Percentiles rank a stretch among this genome's conserved stretches.
Evolutionary conservation across 53 echinoderm and acorn worm genomes (phyloP).

Genomic region (Arbacia lixula): DNA sequence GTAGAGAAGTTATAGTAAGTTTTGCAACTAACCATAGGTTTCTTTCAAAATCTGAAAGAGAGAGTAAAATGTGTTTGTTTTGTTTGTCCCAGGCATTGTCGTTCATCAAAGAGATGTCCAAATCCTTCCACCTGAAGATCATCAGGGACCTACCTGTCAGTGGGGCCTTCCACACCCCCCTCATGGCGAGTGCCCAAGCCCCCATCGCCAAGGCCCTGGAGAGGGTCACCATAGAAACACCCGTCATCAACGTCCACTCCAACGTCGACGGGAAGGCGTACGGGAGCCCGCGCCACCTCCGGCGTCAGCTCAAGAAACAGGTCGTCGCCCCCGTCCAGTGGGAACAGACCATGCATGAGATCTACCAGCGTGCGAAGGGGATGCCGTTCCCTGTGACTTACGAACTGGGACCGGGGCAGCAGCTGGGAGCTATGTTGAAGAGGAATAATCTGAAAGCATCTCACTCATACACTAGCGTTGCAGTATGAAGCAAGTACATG

Average conservation of each 20-base stretch:
- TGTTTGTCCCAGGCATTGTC: constrained; percentile 75
- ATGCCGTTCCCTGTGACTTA: constrained; percentile 74
- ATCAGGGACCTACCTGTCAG: constrained; percentile 78
- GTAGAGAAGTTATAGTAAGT: no score
- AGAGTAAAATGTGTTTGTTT: no score
- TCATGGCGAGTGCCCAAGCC: constrained; percentile 82
- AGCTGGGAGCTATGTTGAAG: constrained; percentile 75
- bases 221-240: constrained; percentile 66
- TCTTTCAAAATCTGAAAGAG: no score
- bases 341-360: constrained; percentile 94
- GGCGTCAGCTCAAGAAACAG: constrained; percentile 69
- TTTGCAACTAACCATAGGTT: no score
- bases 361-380: constrained; percentile 77
- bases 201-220: constrained; percentile 65
- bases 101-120: constrained; percentile 77
- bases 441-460: constrained; percentile 81
- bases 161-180: constrained; percentile 93
- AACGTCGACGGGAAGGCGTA: constrained; percentile 85
- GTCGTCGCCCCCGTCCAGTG: constrained; percentile 80
- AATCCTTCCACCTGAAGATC: constrained; percentile 61
- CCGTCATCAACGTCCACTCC: constrained; percentile 75
- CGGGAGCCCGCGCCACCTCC: constrained; percentile 61
- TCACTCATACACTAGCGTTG: constrained; percentile 53
- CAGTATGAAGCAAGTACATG: not conserved
- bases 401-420: constrained; percentile 91